Percentiles rank a stretch among this genome's conserved stretches.
phyloP scores from a whole-genome alignment of 2,113 vertebrate species.

The Poicephalus meyeri region DNA sequence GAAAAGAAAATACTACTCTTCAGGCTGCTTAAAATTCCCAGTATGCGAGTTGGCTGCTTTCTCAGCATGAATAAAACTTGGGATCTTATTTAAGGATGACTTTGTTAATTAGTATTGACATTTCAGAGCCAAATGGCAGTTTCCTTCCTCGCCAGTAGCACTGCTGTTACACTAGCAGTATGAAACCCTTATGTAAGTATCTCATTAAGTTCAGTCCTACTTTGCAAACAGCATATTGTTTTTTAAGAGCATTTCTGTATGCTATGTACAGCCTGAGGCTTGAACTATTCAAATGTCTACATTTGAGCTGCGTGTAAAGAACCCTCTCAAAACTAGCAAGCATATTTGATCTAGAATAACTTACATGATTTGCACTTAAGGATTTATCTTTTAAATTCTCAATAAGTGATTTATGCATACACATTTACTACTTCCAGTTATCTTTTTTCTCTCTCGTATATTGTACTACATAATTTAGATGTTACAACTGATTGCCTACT shows the following conservation, averaged over 20 bases:
- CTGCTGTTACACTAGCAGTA: background rate
- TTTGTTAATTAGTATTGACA: constrained; percentile 17
- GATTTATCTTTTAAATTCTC: background rate
- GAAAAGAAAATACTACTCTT: background rate
- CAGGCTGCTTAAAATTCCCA: background rate
- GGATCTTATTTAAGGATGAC: background rate
- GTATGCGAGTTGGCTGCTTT: background rate
- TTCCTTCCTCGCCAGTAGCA: background rate
- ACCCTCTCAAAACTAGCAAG: background rate
- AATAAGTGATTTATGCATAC: background rate
- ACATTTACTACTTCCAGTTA: background rate
- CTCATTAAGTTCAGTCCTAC: background rate
- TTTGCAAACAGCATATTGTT: background rate
- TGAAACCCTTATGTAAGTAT: background rate
- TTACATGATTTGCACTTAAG: background rate
- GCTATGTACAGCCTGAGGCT: background rate
- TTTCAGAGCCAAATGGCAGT: background rate
- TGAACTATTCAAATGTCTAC: background rate
- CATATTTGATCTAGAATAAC: background rate
- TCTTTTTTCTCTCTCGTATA: background rate
- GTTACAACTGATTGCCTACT: background rate
- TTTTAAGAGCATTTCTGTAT: background rate
- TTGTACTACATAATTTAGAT: background rate
- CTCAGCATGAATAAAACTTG: background rate
- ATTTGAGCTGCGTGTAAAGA: background rate